Base-by-base conservation (phyloP, 2,797 vertebrate species). In the Sylvilagus floridanus region DNA sequence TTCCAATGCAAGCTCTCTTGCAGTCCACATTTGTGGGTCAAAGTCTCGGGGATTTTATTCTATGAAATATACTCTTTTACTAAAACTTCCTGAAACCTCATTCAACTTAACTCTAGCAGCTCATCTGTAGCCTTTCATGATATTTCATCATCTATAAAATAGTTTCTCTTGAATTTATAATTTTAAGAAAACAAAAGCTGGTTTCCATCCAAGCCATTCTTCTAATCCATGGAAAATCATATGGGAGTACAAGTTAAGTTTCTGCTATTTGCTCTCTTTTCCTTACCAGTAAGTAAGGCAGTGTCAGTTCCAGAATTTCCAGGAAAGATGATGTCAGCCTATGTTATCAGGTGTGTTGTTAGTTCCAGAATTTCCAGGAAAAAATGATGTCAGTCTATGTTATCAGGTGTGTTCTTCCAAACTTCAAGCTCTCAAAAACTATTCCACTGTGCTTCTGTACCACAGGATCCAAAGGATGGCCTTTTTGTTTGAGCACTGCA, bases 201-300 rank as follows among this genome's bases (percentile, higher is more conserved):
- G 8, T 35, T 90, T 92, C 21, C 71, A 68, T 63, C 37, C 52
- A 92, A 37, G 9, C 1, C 7, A 28, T 62, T 30, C 9, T 37
- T 42, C 21, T 35, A 22, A 1, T 22, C 26, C 47, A 65, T 16
- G 14, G 71, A 69, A 87, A 90, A 71, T n/a, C 37, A 28, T 0
- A 3, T 7, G 2, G 3, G 22, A 54, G 2, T 10, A 0, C 5
- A 63, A 30, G 9, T 13, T 19, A 4, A 8, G 1, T 26, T 69
- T 82, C 37, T 19, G 10, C 65, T 35, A 2, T 16, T 54, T 81
- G 32, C 12, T 50, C 57, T 68, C 17, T n/a, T 82, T 69, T 35
- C 62, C 11, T 50, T n/a, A 16, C 2, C 14, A 63, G 66, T 68
- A 30, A 79, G 32, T 16, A 35, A 83, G 5, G 35, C 5, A 89